A percentile compares a stretch with the other conserved stretches of the same genome.
Evolutionary conservation across 2,797 vertebrate species (phyloP).

Genomic region (Hippopotamyrus pictus): DNA sequence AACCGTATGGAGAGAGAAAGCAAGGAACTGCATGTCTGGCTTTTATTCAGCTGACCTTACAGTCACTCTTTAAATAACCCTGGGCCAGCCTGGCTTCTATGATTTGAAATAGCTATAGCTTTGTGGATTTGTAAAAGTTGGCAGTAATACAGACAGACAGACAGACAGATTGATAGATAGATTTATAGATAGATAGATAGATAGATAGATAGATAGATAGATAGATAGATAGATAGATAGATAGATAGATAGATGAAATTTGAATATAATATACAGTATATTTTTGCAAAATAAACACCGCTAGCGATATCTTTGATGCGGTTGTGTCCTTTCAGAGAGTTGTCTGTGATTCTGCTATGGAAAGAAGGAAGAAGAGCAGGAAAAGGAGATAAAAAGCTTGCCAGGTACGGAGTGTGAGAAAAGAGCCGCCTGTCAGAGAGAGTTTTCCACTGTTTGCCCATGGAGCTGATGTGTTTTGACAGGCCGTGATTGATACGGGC

Average conservation of each 20-base stretch:
- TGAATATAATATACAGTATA: neutral
- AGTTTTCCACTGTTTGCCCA: slow-evolving; percentile 54
- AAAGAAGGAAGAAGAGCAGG: slow-evolving; percentile 3
- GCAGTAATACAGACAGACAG: neutral
- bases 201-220: neutral
- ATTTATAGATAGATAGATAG: neutral
- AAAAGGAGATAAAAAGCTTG: slow-evolving; percentile 22
- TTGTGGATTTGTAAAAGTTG: neutral
- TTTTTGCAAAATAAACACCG: neutral
- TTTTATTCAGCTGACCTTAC: slow-evolving; percentile 27
- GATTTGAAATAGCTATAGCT: neutral
- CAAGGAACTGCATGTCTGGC: neutral
- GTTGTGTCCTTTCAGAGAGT: slow-evolving; percentile 22
- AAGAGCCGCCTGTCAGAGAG: slow-evolving; percentile 39
- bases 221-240: neutral
- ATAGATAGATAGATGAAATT: neutral
- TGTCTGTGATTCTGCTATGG: slow-evolving; percentile 16
- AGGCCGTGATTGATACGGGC: slow-evolving; percentile 59
- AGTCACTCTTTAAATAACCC: slow-evolving; percentile 18
- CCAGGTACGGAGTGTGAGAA: slow-evolving; percentile 37
- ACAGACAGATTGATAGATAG: no score
- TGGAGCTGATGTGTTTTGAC: slow-evolving; percentile 61
- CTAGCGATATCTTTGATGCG: neutral
- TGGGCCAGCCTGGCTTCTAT: neutral
- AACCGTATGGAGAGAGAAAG: neutral